Base-by-base conservation (phyloP, 2,888 invertebrate genomes). In the Parasteatoda lunata region DNA sequence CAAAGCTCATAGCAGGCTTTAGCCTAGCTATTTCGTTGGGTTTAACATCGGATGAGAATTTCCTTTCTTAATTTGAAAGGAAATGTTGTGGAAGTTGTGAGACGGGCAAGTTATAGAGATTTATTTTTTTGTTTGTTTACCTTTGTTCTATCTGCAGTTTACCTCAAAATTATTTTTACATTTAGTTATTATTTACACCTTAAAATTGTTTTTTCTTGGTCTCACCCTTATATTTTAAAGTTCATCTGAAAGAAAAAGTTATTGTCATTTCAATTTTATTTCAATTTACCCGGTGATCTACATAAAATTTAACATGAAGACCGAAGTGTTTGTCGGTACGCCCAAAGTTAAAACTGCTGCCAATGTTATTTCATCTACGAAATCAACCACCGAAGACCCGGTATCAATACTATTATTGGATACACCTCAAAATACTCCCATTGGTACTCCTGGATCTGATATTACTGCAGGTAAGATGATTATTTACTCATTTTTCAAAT, bases 381-480 rank as follows among this genome's bases (percentile, higher is more conserved):
- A 80, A 72, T 51, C 73, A n/a, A 8, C n/a, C 6, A 52, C 70
- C 5, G 77, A 86, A 47, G 81, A 83, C 80, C 45, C 76, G 45
- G 73, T 79, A 13, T 49, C 83, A 7, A 70, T 88, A 15, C 51
- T 88, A 48, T 54, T 87, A 66, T 77, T 84, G 70, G 88, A 88
- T 79, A 83, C 88, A 8, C 88, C 88, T 11, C 77, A 78, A 30
- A 79, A 83, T 48, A 83, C 88, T 3, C 88, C 88, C 9, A 59
- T 88, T 75, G 88, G 88, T 68, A 88, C 79, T 52, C 88, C 88
- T 51, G 79, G 71, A 65, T 84, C 88, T 59, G 88, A 83, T 54
- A 59, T 76, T 54, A 9, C 8, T 8, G 13, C 47, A 47, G 48
- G 70, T 11, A 45, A 45, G 68, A 68, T 68, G 9, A 9, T 45